phyloP scores from a whole-genome alignment of 2,113 vertebrate genomes.

The Podocnemis expansa region DNA sequence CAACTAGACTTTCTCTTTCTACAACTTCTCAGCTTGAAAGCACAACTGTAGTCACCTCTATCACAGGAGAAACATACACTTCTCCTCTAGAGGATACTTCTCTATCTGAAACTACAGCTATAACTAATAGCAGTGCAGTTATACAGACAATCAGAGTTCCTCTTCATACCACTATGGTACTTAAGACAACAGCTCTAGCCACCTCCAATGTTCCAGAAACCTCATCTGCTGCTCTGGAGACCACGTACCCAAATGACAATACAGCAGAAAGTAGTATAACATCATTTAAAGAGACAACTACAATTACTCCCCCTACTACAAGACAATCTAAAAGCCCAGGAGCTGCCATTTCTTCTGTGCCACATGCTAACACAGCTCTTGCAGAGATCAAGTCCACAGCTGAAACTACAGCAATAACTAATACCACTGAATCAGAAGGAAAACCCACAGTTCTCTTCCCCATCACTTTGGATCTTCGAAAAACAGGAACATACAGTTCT shows the following conservation, averaged over 20 bases:
- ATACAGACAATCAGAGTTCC: too few relatives aligned
- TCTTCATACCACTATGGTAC: too few relatives aligned
- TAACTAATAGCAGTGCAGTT: neutral
- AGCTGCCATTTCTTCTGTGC: accelerated
- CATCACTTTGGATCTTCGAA: too few relatives aligned
- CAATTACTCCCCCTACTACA: neutral
- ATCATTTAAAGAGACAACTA: neutral
- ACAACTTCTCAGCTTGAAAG: neutral
- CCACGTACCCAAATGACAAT: too few relatives aligned
- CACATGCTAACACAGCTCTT: neutral
- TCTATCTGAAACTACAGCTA: neutral
- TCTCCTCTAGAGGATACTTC: neutral
- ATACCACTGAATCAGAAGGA: accelerated
- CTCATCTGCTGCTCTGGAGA: neutral
- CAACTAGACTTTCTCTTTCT: neutral
- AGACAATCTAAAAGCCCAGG: neutral
- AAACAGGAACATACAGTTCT: too few relatives aligned
- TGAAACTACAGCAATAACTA: neutral
- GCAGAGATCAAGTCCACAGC: neutral
- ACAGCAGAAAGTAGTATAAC: neutral
- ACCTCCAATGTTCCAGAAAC: too few relatives aligned
- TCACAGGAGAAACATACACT: neutral
- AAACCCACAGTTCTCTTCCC: neutral
- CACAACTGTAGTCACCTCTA: too few relatives aligned
- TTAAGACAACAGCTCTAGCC: too few relatives aligned